phyloP scores from a whole-genome alignment of 2,113 vertebrate species.

The Sminthopsis crassicaudata region DNA sequence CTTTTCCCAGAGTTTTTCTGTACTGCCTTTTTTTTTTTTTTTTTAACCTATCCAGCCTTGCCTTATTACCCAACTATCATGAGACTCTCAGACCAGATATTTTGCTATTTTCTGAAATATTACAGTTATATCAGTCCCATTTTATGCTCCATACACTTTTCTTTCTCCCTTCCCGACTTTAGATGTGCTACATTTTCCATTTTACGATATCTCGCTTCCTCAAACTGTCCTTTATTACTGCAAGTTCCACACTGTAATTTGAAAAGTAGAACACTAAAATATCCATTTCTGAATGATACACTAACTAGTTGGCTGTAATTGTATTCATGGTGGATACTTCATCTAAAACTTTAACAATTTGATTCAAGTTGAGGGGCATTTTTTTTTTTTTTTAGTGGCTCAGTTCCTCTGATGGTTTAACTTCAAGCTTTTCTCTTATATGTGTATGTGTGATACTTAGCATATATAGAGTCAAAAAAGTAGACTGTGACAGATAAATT shows the following conservation, averaged over 20 bases:
- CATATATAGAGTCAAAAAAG: conserved; percentile 62
- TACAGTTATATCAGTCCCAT: background rate
- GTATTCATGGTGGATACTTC: conserved; percentile 66
- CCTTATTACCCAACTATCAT: background rate
- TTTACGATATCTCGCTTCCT: conserved; percentile 61
- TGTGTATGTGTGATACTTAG: conserved; percentile 55
- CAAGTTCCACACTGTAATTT: conserved; percentile 65
- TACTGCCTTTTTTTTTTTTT: background rate
- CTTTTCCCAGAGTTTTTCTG: background rate
- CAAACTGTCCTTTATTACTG: conserved; percentile 63
- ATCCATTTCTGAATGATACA: conserved; percentile 55
- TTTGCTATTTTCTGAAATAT: background rate
- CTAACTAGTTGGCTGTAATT: conserved; percentile 66
- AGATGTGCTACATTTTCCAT: background rate
- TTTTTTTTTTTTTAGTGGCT: conserved; percentile 58
- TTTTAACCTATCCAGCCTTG: background rate
- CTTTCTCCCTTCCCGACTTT: background rate
- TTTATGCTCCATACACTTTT: background rate
- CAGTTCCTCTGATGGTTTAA: conserved; percentile 52
- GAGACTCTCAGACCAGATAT: background rate
- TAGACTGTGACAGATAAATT: conserved; percentile 64
- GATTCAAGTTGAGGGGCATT: conserved; percentile 64
- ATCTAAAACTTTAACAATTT: conserved; percentile 64
- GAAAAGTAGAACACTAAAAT: conserved; percentile 67
- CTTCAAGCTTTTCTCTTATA: conserved; percentile 55